Percentiles rank a stretch among this genome's conserved stretches.
Conservation (phyloP, 1,140 invertebrate species). For the Ganaspis sp. region DNA sequence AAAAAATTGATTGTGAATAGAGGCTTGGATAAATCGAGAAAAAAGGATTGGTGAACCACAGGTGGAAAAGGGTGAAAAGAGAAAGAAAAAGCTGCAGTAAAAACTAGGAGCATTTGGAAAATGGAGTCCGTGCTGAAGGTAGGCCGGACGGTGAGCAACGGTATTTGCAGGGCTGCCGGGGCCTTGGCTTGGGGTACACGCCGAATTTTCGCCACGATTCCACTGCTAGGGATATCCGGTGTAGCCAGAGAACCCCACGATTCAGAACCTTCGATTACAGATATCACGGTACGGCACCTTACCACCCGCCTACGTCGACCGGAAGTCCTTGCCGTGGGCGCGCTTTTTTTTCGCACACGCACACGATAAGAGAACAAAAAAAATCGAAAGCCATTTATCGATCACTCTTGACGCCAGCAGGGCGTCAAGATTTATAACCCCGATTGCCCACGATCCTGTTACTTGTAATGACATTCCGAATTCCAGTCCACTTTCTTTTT, state of each 20-base stretch:
- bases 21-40: slow-evolving; percentile 22
- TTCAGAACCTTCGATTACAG: slow-evolving; percentile 22
- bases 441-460: slow-evolving; percentile 23
- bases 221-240: slow-evolving; percentile 63
- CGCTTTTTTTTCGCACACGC: background rate
- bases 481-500: background rate
- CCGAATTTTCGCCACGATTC: slow-evolving; percentile 66
- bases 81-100: slow-evolving; percentile 32
- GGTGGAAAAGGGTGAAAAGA: background rate
- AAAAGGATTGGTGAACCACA: background rate
- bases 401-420: background rate
- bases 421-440: slow-evolving; percentile 17
- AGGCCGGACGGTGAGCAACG: slow-evolving; percentile 66
- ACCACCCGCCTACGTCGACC: slow-evolving; percentile 23
- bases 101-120: slow-evolving; percentile 15
- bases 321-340: slow-evolving; percentile 30
- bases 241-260: slow-evolving; percentile 17
- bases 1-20: no score
- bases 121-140: slow-evolving; percentile 72
- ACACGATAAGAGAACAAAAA: slow-evolving; percentile 25
- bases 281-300: slow-evolving; percentile 43
- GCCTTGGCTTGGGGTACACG: slow-evolving; percentile 67
- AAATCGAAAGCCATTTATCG: slow-evolving; percentile 17
- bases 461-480: slow-evolving; percentile 4
- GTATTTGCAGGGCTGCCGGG: slow-evolving; percentile 67